phyloP scores from a whole-genome alignment of 2,113 vertebrate genomes.

The Lophotis ruficrista region DNA sequence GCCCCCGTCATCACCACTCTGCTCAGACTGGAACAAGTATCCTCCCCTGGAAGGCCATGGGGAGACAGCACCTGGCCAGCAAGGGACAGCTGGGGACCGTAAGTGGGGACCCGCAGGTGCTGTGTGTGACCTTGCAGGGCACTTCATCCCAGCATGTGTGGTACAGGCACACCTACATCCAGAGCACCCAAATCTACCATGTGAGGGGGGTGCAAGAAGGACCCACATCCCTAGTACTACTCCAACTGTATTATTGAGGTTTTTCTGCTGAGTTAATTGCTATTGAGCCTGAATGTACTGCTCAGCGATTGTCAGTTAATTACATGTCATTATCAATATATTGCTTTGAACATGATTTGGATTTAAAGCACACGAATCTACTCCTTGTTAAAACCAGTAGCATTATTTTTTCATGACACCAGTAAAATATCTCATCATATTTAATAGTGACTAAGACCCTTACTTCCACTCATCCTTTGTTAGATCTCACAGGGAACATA shows the following conservation, averaged over 20 bases:
- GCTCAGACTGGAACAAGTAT: background rate
- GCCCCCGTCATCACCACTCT: rapidly evolving
- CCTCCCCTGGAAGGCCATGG: background rate
- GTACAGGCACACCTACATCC: too few relatives aligned
- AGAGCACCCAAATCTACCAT: background rate
- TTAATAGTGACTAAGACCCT: background rate
- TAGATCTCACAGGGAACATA: background rate
- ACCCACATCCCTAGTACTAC: too few relatives aligned
- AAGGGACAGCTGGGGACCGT: background rate
- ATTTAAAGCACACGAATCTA: background rate
- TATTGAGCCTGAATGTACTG: background rate
- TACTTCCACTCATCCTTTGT: background rate
- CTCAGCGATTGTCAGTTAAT: background rate
- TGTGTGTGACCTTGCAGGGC: background rate
- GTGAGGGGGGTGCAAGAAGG: background rate
- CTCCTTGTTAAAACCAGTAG: background rate
- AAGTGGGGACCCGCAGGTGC: rapidly evolving
- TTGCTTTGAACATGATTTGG: background rate
- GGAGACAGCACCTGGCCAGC: background rate
- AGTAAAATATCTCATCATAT: background rate
- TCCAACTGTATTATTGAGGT: background rate
- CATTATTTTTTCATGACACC: background rate
- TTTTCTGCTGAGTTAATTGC: background rate
- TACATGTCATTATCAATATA: background rate
- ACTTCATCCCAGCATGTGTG: background rate